Evolutionary conservation across 2,113 vertebrate genomes (phyloP), one percentile per base, ranked within the genome.

Genomic region (Menidia beryllina): DNA sequence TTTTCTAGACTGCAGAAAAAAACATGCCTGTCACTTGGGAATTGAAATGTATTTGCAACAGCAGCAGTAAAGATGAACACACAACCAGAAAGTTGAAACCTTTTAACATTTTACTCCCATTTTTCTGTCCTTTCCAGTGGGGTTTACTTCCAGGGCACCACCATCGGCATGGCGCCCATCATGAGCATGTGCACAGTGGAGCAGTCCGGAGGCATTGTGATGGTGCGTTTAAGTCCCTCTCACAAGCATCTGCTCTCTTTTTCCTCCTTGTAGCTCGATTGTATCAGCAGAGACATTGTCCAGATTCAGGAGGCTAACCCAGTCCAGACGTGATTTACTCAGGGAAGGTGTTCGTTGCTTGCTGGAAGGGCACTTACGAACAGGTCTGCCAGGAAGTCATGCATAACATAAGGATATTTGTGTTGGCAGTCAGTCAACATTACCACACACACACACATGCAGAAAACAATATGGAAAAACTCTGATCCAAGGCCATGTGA

Each of bases 101-200:
- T 2, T 30, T 7, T 57, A 23, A 24, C 5, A 27, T 34, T 20
- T 59, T 25, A 3, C n/a, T 81, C 51, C 26, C 17, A 36, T 27
- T 5, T 39, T n/a, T 67, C 59, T 82, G 45, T 72, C 48, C 79
- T 81, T 85, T 81, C 69, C 90, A 99, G 97, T 0, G 97, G 98
- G 17, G 96, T 98, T 39, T 96, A 96, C 82, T 99, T 99, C 93
- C 98, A 98, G 89, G 98, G 97, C 45, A 99, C 97, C 3, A 98
- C 96, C 85, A 98, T 99, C 17, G 97, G 98, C 88, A 98, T 99
- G 97, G 97, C 98, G 0, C 98, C 98, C 41, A 98, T 99, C 58
- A 98, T 98, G 97, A 99, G 98, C 92, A 99, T 99, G 97, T 99
- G 98, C 79, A 98, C 97, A 0, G 95, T 92, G 0, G 98, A 99